A percentile compares a stretch with the other conserved stretches of the same genome.
Conservation (phyloP, 2,888 invertebrate species). For the Coleophora flavipennella region DNA sequence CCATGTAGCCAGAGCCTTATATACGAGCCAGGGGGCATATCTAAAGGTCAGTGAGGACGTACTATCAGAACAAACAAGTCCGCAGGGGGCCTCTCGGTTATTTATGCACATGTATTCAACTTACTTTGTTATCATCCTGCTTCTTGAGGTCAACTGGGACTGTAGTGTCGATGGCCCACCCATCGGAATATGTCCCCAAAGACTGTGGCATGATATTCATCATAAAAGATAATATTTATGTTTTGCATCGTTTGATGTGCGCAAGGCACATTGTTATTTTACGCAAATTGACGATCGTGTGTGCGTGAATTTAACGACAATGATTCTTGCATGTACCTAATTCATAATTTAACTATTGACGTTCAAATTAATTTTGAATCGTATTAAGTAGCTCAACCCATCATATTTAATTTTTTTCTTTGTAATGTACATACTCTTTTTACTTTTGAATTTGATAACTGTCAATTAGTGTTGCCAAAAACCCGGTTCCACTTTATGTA, state of each 20-base stretch:
- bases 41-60: conserved; percentile 40
- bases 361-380: too few relatives aligned
- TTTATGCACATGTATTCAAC: conserved; percentile 17
- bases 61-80: conserved; percentile 55
- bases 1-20: too few relatives aligned
- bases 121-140: conserved; percentile 57
- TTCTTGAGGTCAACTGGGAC: conserved; percentile 56
- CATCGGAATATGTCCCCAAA: conserved; percentile 42
- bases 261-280: background rate
- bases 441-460: too few relatives aligned
- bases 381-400: too few relatives aligned
- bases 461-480: too few relatives aligned
- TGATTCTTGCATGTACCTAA: too few relatives aligned
- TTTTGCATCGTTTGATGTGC: conserved; percentile 1
- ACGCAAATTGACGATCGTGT: too few relatives aligned
- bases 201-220: conserved; percentile 41
- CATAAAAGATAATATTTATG: background rate
- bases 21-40: conserved; percentile 16
- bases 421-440: too few relatives aligned
- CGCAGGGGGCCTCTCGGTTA: conserved; percentile 46
- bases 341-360: too few relatives aligned
- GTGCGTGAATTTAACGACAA: too few relatives aligned
- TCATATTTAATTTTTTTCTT: too few relatives aligned
- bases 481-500: too few relatives aligned
- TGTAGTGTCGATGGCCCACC: conserved; percentile 63